Evolutionary conservation across 2,113 vertebrate species (phyloP).

Genomic region (Melanotaenia duboulayi): DNA sequence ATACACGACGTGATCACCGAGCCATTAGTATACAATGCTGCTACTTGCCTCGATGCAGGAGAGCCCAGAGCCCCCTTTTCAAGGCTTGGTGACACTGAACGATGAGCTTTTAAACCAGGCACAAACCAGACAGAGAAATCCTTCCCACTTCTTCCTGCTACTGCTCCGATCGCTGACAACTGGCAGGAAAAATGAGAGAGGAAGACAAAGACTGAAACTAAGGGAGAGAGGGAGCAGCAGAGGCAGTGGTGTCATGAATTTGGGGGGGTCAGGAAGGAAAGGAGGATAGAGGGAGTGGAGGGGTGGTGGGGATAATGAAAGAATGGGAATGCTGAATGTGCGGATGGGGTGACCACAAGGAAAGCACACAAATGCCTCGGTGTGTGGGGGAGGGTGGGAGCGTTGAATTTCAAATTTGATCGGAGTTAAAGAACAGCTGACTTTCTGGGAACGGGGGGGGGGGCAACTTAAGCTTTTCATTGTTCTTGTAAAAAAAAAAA

Average conservation of each 20-base stretch:
- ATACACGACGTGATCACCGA: constrained; percentile 24
- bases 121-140: constrained; percentile 39
- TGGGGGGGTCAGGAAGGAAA: constrained; percentile 49
- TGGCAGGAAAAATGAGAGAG: constrained; percentile 43
- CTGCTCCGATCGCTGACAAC: constrained; percentile 39
- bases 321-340: constrained; percentile 75
- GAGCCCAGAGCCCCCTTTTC: constrained; percentile 34
- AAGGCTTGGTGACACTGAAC: constrained; percentile 39
- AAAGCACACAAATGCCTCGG: constrained; percentile 82
- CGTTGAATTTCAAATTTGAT: constrained; percentile 24
- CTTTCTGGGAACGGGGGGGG: constrained; percentile 16
- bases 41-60: constrained; percentile 68
- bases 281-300: constrained; percentile 38
- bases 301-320: constrained; percentile 61
- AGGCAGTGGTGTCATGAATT: constrained; percentile 56
- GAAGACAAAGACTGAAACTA: constrained; percentile 56
- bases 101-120: constrained; percentile 47
- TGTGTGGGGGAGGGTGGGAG: constrained; percentile 63
- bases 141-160: constrained; percentile 18
- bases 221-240: constrained; percentile 61
- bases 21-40: constrained; percentile 40
- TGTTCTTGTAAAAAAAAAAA: neutral
- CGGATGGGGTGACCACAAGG: constrained; percentile 83
- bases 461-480: neutral
- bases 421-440: constrained; percentile 33